Conservation (phyloP, 2,888 invertebrate species). For the Brachypterus glaber region DNA sequence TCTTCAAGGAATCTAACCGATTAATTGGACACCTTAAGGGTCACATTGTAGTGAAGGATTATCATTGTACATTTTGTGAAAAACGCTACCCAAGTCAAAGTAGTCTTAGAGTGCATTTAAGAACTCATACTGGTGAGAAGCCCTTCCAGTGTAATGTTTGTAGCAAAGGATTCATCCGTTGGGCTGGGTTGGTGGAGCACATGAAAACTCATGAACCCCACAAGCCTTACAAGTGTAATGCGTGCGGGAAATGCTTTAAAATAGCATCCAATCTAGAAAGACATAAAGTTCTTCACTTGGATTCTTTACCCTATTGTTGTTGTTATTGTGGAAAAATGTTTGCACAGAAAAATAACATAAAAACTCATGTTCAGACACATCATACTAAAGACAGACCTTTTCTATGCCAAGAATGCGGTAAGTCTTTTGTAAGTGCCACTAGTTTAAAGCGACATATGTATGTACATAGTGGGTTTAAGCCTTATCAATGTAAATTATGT, state of each 20-base stretch:
- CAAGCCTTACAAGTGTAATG: slow-evolving; percentile 34
- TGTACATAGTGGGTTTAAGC: slow-evolving; percentile 35
- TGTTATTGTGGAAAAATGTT: slow-evolving; percentile 36
- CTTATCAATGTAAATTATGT: slow-evolving; percentile 31
- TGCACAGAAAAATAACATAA: slow-evolving; percentile 35
- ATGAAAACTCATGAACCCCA: slow-evolving; percentile 34
- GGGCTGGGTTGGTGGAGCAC: slow-evolving; percentile 36
- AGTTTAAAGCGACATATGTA: slow-evolving; percentile 37
- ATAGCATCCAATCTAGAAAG: slow-evolving; percentile 35
- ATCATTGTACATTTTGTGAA: slow-evolving; percentile 37
- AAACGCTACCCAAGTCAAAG: slow-evolving; percentile 39
- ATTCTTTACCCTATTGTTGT: slow-evolving; percentile 33
- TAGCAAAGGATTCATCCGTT: slow-evolving; percentile 35
- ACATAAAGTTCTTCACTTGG: slow-evolving; percentile 35
- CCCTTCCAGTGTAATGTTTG: slow-evolving; percentile 37
- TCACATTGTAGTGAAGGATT: slow-evolving; percentile 36
- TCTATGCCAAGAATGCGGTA: slow-evolving; percentile 36
- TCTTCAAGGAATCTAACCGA: slow-evolving; percentile 33
- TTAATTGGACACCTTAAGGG: slow-evolving; percentile 36
- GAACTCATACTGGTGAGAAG: slow-evolving; percentile 47
- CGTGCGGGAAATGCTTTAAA: slow-evolving; percentile 36
- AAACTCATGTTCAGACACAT: slow-evolving; percentile 35
- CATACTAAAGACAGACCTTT: slow-evolving; percentile 37
- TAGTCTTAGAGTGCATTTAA: slow-evolving; percentile 48
- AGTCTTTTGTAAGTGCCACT: slow-evolving; percentile 36